Percentiles rank a stretch among this genome's conserved stretches.
phyloP scores from a whole-genome alignment of 2,888 invertebrate genomes.

The Lasius platythorax region DNA sequence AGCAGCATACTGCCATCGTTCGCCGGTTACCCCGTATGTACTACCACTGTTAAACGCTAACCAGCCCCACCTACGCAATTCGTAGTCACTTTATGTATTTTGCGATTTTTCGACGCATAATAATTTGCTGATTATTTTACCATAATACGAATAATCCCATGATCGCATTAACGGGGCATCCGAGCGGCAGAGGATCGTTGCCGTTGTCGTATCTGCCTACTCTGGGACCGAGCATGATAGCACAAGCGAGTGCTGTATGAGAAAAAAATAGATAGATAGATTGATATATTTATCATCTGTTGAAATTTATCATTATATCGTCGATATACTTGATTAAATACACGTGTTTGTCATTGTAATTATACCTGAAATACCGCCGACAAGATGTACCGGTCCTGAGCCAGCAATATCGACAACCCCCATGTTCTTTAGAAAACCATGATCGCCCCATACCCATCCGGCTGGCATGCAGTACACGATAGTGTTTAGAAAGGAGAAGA shows the following conservation, averaged over 20 bases:
- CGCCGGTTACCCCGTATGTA: constrained; percentile 93
- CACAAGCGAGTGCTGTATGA: constrained; percentile 92
- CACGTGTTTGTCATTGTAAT: constrained; percentile 31
- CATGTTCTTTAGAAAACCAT: constrained; percentile 93
- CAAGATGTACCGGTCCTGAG: constrained; percentile 95
- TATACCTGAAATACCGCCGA: constrained; percentile 89
- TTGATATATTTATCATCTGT: not conserved
- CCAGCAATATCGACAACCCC: constrained; percentile 98
- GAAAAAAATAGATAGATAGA: not conserved
- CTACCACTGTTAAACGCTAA: constrained; percentile 97
- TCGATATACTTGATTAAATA: not conserved
- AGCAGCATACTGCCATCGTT: constrained; percentile 97
- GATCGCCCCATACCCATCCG: constrained; percentile 96
- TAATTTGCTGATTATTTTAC: constrained; percentile 82
- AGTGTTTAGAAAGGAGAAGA: constrained; percentile 96
- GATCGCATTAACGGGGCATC: constrained; percentile 95
- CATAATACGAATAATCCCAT: constrained; percentile 97
- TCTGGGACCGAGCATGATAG: constrained; percentile 95
- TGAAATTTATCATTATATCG: constrained; percentile 3
- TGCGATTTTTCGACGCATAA: not conserved
- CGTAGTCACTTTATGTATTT: constrained; percentile 13
- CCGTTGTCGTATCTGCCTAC: constrained; percentile 94
- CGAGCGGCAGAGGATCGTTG: constrained; percentile 91
- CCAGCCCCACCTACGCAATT: constrained; percentile 93
- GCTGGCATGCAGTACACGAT: constrained; percentile 97